These are phyloP conservation scores for Dermolepida albohirtum DNA, from an alignment of 2,888 invertebrate genomes.

Conservation along the genomic window DNA sequence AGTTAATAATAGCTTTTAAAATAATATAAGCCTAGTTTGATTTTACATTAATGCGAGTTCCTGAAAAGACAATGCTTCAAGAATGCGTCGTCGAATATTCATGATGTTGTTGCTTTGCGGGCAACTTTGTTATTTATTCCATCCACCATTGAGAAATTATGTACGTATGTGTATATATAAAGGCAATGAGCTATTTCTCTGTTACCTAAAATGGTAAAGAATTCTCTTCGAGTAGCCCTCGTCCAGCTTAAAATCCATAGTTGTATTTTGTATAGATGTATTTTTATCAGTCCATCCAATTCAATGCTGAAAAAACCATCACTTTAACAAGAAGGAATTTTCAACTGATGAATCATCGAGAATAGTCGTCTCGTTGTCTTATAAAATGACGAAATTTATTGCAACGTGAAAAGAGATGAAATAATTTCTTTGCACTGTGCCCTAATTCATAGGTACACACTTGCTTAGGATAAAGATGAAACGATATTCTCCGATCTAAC, in stretches of 20 bases:
- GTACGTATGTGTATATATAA: constrained; percentile 30
- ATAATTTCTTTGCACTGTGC: no score
- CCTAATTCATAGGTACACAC: no score
- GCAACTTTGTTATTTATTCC: constrained; percentile 21
- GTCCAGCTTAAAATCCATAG: constrained; percentile 16
- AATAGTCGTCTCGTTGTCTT: constrained; percentile 19
- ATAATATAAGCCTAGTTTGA: constrained; percentile 1
- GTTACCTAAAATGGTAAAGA: constrained; percentile 36
- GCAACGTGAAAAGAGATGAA: no score
- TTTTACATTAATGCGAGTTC: no score
- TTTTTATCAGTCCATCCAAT: constrained; percentile 32
- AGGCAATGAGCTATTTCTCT: constrained; percentile 32
- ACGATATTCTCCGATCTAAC: no score
- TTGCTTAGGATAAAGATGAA: no score
- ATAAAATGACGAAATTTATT: no score
- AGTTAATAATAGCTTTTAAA: not conserved
- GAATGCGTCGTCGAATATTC: constrained; percentile 10
- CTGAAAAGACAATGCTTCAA: constrained; percentile 7
- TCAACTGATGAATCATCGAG: constrained; percentile 29
- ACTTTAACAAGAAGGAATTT: constrained; percentile 28
- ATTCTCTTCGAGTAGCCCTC: constrained; percentile 25
- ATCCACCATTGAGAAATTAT: constrained; percentile 27
- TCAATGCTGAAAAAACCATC: not conserved
- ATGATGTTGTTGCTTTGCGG: constrained; percentile 12
- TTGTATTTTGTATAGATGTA: constrained; percentile 27